These are phyloP conservation scores for Eucidaris tribuloides DNA, from an alignment of 35 echinoderm and acorn worm genomes.

Conservation along the genomic window DNA sequence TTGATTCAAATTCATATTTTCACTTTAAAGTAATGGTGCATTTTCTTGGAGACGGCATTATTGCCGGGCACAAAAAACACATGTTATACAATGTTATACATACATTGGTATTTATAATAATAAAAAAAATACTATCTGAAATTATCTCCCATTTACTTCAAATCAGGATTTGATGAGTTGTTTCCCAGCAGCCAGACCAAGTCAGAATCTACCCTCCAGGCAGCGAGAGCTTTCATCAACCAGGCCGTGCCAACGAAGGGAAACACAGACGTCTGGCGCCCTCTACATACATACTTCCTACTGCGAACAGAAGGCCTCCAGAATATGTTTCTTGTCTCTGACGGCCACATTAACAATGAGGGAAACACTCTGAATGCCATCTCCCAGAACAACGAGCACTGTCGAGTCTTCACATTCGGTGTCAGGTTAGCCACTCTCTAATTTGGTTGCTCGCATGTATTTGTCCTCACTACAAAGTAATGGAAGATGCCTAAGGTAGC, in stretches of 20 bases:
- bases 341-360: constrained; percentile 92
- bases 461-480: too few relatives aligned
- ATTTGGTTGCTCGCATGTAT: too few relatives aligned
- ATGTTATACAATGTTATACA: too few relatives aligned
- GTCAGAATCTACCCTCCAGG: constrained; percentile 10
- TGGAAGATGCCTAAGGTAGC: too few relatives aligned
- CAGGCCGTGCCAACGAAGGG: constrained; percentile 47
- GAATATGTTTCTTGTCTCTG: constrained; percentile 84
- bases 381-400: constrained; percentile 35
- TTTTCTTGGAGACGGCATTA: too few relatives aligned
- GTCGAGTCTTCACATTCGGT: constrained; percentile 80
- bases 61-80: too few relatives aligned
- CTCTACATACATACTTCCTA: constrained; percentile 73
- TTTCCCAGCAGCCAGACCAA: constrained; percentile 46
- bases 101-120: too few relatives aligned
- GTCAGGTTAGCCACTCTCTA: constrained; percentile 60
- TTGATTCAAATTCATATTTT: too few relatives aligned
- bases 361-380: constrained; percentile 59
- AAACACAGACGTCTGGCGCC: constrained; percentile 93
- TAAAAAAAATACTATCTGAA: too few relatives aligned
- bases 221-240: constrained; percentile 43
- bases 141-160: too few relatives aligned
- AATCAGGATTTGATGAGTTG: constrained; percentile 70
- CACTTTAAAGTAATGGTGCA: too few relatives aligned
- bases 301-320: constrained; percentile 46